Conservation (phyloP, 2,888 invertebrate species). For the Willowsia nigromaculata region DNA sequence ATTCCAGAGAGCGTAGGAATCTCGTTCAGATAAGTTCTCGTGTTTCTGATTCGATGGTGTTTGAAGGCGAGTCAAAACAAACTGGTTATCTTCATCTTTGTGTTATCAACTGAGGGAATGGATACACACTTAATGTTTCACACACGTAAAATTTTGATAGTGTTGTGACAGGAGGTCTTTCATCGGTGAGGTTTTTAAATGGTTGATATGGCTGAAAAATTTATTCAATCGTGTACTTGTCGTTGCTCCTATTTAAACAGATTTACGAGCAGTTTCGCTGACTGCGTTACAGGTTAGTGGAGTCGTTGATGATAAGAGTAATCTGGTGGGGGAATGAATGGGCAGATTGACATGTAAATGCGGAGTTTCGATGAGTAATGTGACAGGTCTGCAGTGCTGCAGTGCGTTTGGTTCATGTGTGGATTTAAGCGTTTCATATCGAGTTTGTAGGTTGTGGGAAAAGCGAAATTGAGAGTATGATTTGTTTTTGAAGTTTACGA, state of each 20-base stretch:
- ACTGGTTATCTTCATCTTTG: conserved; percentile 13
- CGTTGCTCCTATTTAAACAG: neutral
- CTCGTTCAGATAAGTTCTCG: neutral
- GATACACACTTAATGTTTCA: neutral
- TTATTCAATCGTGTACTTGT: neutral
- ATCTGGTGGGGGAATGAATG: neutral
- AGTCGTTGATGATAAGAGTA: neutral
- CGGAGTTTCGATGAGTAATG: conserved; percentile 4
- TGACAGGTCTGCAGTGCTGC: neutral
- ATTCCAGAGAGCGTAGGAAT: neutral
- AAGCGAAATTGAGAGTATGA: neutral
- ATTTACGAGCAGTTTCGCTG: neutral
- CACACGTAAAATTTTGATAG: neutral
- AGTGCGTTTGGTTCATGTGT: neutral
- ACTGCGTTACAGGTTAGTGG: neutral
- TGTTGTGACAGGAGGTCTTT: conserved; percentile 46
- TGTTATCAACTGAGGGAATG: neutral
- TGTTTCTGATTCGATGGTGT: conserved; percentile 30
- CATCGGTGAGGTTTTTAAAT: conserved; percentile 36
- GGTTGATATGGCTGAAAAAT: neutral
- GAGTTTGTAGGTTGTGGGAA: neutral
- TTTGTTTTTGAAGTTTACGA: too few relatives aligned
- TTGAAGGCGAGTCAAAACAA: conserved; percentile 18
- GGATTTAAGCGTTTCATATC: neutral
- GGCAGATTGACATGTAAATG: neutral